A percentile compares a stretch with the other conserved stretches of the same genome.
Conservation (phyloP, 2,113 vertebrate genomes). For the Ia io region DNA sequence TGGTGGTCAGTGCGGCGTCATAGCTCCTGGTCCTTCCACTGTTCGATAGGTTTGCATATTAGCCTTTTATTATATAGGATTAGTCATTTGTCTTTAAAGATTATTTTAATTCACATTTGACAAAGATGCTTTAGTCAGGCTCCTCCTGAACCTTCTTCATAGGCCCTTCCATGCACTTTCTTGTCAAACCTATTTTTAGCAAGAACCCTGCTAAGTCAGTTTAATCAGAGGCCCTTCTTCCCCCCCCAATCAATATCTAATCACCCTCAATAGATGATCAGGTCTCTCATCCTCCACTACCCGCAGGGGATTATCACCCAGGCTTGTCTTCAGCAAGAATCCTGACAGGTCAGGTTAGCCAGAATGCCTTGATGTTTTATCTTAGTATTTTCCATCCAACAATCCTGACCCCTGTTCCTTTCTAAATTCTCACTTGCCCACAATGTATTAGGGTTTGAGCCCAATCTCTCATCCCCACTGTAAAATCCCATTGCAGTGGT, state of each 20-base stretch:
- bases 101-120: not conserved
- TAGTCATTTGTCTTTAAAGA: not conserved
- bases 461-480: not conserved
- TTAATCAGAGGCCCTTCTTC: not conserved
- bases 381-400: not conserved
- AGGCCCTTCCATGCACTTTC: not conserved
- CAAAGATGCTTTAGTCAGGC: not conserved
- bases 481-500: not conserved
- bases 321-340: not conserved
- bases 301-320: not conserved
- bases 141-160: not conserved
- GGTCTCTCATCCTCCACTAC: not conserved
- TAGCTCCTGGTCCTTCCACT: fast-evolving
- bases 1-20: no score
- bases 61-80: no score
- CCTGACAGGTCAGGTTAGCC: not conserved
- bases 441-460: not conserved
- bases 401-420: not conserved
- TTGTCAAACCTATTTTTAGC: not conserved
- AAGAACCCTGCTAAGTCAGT: not conserved
- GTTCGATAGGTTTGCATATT: no score
- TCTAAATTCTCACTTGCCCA: not conserved
- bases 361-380: not conserved
- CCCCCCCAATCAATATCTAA: not conserved
- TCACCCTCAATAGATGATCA: not conserved